Percentiles rank a stretch among this genome's conserved stretches.
These are phyloP conservation scores for Megalops atlanticus DNA, from an alignment of 2,113 vertebrate genomes.

Conservation along the genomic window DNA sequence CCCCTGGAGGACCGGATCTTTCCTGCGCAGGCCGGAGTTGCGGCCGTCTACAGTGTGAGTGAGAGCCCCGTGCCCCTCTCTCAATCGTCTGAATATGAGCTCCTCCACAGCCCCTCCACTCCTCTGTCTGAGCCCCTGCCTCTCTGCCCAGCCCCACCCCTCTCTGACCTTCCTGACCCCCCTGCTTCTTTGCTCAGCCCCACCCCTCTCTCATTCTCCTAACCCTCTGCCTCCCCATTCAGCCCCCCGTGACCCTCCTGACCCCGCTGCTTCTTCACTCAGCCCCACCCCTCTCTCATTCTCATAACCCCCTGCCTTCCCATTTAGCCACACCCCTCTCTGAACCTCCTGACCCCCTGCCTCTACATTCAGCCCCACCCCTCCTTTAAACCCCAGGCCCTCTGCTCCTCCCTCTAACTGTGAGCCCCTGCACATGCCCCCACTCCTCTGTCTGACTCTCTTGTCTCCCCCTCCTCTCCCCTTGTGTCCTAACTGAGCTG, in stretches of 20 bases:
- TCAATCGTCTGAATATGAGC: too few relatives aligned
- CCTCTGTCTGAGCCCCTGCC: neutral
- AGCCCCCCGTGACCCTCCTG: neutral
- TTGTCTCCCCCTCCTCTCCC: too few relatives aligned
- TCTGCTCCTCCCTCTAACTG: neutral
- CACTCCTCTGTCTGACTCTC: neutral
- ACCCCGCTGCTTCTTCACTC: too few relatives aligned
- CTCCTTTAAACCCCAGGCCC: neutral
- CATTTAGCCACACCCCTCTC: neutral
- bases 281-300: neutral
- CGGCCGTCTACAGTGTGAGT: slow-evolving; percentile 76
- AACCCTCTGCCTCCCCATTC: neutral
- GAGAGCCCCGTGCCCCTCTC: neutral
- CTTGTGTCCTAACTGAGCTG: too few relatives aligned
- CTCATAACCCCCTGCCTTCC: neutral
- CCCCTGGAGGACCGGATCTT: slow-evolving; percentile 76
- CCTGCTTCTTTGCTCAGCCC: neutral
- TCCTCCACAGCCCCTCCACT: too few relatives aligned
- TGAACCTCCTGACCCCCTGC: neutral
- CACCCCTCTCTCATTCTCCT: neutral
- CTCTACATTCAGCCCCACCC: neutral
- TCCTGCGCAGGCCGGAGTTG: slow-evolving; percentile 68
- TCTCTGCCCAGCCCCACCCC: neutral
- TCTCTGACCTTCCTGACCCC: neutral
- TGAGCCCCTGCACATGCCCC: neutral